A percentile compares a stretch with the other conserved stretches of the same genome.
These are phyloP conservation scores for Sterrhoptilus dennistouni DNA, from an alignment of 2,113 vertebrate species.

Conservation along the genomic window DNA sequence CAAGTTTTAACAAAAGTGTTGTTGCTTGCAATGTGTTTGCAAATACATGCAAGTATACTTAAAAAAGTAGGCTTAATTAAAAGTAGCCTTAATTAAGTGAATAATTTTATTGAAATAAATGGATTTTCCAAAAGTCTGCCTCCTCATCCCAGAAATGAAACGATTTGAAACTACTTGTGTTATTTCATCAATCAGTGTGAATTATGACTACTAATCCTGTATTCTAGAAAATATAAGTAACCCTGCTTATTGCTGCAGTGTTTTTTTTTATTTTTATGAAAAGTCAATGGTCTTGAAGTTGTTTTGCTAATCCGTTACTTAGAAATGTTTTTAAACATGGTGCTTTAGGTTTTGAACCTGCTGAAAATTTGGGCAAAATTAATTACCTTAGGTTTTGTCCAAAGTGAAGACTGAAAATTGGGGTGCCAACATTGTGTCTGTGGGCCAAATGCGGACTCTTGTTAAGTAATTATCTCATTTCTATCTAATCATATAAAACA, in stretches of 20 bases:
- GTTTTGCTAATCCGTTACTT: background rate
- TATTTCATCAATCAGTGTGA: background rate
- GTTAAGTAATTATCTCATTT: background rate
- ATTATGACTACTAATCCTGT: background rate
- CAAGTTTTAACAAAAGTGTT: background rate
- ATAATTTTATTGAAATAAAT: background rate
- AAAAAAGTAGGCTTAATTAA: background rate
- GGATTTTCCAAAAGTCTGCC: background rate
- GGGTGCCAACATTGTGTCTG: background rate
- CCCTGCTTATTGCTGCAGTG: background rate
- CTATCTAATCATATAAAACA: background rate
- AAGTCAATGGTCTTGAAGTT: background rate
- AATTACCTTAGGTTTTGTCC: background rate
- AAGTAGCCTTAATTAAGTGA: background rate
- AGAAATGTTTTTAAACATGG: background rate
- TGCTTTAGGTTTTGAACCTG: background rate
- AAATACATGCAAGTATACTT: background rate
- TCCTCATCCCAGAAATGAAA: background rate
- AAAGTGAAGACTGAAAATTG: background rate
- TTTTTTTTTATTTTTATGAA: background rate
- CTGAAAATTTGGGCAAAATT: background rate
- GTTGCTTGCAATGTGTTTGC: background rate
- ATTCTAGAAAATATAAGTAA: background rate
- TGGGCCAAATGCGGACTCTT: background rate
- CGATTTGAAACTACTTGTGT: background rate